Conservation (phyloP, 2,113 vertebrate genomes). For the Baryphthengus martii region DNA sequence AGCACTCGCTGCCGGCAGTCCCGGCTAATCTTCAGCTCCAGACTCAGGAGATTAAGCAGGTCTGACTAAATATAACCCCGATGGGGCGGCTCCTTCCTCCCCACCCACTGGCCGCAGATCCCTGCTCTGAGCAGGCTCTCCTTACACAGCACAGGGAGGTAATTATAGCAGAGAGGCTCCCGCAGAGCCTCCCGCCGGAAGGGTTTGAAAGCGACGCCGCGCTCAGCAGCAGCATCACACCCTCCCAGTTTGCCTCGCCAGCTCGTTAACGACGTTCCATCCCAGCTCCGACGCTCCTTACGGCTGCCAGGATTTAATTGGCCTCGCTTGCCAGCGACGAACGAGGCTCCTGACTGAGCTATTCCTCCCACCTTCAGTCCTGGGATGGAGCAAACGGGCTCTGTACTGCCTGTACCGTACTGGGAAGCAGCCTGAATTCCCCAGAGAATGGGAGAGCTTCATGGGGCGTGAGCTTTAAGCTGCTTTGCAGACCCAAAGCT, state of each 20-base stretch:
- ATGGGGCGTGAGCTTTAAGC: neutral
- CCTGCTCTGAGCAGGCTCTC: neutral
- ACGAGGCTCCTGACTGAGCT: neutral
- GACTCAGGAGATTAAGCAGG: neutral
- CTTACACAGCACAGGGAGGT: rapidly evolving
- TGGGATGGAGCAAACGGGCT: neutral
- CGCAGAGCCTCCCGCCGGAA: neutral
- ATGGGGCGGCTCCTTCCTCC: neutral
- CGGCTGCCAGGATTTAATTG: neutral
- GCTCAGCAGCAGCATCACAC: neutral
- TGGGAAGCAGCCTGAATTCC: neutral
- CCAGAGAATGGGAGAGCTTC: neutral
- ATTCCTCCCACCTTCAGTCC: neutral
- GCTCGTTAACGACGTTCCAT: neutral
- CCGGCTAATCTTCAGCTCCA: neutral
- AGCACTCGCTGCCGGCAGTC: neutral
- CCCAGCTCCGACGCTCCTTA: neutral
- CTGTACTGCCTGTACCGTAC: neutral
- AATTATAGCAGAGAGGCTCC: neutral
- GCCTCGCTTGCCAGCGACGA: neutral
- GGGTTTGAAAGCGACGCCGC: neutral
- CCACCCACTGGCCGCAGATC: neutral
- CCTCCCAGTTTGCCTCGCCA: neutral
- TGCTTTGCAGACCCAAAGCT: neutral
- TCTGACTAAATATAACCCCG: neutral